phyloP scores from a whole-genome alignment of 2,888 invertebrate genomes.

The Branchipolynoe longqiensis region DNA sequence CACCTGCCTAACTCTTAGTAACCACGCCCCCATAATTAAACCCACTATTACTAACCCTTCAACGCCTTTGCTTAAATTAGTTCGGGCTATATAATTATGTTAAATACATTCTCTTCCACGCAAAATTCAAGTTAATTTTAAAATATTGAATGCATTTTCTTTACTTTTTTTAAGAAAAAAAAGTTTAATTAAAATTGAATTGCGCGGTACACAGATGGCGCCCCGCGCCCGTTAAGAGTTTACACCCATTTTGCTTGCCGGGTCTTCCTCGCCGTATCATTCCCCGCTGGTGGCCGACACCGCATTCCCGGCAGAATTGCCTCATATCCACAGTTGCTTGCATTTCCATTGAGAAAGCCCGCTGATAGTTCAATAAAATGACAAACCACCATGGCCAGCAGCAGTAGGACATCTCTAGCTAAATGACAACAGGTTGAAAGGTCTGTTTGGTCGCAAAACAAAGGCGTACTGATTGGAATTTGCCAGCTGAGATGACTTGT shows the following conservation, averaged over 20 bases:
- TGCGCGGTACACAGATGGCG: not conserved
- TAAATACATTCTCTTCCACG: not conserved
- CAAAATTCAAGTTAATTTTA: not conserved
- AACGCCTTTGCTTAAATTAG: not conserved
- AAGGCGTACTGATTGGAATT: conserved; percentile 21
- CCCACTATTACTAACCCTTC: not conserved
- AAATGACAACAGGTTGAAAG: not conserved
- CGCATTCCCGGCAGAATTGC: conserved; percentile 5
- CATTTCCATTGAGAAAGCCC: not conserved
- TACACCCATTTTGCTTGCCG: conserved; percentile 19
- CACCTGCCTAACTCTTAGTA: conserved; percentile 30
- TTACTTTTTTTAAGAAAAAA: not conserved
- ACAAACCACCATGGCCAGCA: not conserved
- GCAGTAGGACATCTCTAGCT: conserved; percentile 14
- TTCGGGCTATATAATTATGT: not conserved
- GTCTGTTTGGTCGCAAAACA: not conserved
- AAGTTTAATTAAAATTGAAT: not conserved
- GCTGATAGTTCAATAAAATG: not conserved
- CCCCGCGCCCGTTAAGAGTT: not conserved
- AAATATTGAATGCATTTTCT: not conserved
- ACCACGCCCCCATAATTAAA: not conserved
- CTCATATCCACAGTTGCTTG: not conserved
- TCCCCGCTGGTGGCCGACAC: not conserved
- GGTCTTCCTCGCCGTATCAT: conserved; percentile 33
- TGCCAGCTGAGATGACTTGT: conserved; percentile 35